Base-by-base conservation (phyloP, 2,888 invertebrate species). In the Pollenia griseotomentosa region DNA sequence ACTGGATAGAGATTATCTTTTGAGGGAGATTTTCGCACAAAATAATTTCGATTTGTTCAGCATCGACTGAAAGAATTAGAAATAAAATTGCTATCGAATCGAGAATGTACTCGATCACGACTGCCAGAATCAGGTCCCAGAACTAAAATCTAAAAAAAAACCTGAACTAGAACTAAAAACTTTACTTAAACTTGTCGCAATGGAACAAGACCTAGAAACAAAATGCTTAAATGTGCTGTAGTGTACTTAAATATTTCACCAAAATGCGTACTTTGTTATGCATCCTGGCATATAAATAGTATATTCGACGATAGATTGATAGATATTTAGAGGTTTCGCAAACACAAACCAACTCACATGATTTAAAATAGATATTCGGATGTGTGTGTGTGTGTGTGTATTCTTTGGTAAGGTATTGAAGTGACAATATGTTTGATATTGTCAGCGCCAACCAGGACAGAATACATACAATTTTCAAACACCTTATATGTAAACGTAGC, bases 401-500 rank as follows among this genome's bases (percentile, higher is more conserved):
- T 51, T 40, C 2, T 33, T 59, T 44, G 44, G 59, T 57, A 53
- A 23, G 63, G 65, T 73, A 65, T 19, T 46, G 66, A 80, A 84
- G 81, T 83, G 87, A 84, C 83, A 84, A 87, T 87, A 87, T 78
- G 74, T 81, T 87, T 90, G 90, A 90, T 90, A 91, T 91, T 89
- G 90, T 86, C 90, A 87, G 55, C 79, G 71, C 61, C 73, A 83
- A 80, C 61, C 61, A 73, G 63, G 44, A 73, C 19, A 40, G 33
- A 61, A 79, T 44, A 59, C 11, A 80, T 51, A 48, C 44, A 57
- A 48, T 16, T 61, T 61, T 53, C 11, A 66, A 75, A 53, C 70
- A 51, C 12, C 74, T 74, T 57, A 70, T 65, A 48, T 46, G 40
- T 46, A 51, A 16, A 57, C 74, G 70, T 7, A 48, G 33, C 23